These are phyloP conservation scores for Callocephalon fimbriatum DNA, from an alignment of 2,113 vertebrate species.

Conservation along the genomic window DNA sequence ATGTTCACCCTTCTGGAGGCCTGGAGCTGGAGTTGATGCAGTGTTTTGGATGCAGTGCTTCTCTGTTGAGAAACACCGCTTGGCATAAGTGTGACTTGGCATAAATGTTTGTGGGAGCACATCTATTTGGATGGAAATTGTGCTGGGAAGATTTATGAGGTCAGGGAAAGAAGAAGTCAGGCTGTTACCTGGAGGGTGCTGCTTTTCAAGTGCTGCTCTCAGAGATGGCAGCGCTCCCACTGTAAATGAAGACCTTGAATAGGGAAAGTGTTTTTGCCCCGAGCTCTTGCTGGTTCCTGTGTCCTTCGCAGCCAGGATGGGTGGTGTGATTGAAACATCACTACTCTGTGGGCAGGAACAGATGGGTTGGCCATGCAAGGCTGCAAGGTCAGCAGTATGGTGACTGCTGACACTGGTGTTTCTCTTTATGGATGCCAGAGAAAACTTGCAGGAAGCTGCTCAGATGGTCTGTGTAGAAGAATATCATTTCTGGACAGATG, in stretches of 20 bases:
- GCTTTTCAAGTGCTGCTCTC: neutral
- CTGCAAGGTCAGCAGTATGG: neutral
- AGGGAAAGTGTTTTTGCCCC: neutral
- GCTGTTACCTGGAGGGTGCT: neutral
- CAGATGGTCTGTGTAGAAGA: neutral
- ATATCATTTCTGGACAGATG: neutral
- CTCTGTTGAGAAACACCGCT: neutral
- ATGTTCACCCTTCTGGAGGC: neutral
- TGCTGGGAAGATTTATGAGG: slow-evolving; percentile 50
- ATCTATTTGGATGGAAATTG: slow-evolving; percentile 38
- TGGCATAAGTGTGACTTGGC: slow-evolving; percentile 32
- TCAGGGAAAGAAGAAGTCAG: neutral
- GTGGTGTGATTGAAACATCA: neutral
- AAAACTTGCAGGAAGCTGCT: neutral
- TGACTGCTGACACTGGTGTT: neutral
- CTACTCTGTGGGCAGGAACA: neutral
- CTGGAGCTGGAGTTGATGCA: neutral
- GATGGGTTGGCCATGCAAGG: neutral
- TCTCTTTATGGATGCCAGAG: neutral
- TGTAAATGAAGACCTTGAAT: slow-evolving; percentile 20
- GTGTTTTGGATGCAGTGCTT: slow-evolving; percentile 31
- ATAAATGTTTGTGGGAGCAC: slow-evolving; percentile 42
- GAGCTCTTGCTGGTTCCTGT: neutral
- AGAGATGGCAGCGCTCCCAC: neutral
- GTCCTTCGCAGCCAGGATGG: neutral